A percentile compares a stretch with the other conserved stretches of the same genome.
These are phyloP conservation scores for Liparis tanakae DNA, from an alignment of 2,797 vertebrate genomes.

Conservation along the genomic window DNA sequence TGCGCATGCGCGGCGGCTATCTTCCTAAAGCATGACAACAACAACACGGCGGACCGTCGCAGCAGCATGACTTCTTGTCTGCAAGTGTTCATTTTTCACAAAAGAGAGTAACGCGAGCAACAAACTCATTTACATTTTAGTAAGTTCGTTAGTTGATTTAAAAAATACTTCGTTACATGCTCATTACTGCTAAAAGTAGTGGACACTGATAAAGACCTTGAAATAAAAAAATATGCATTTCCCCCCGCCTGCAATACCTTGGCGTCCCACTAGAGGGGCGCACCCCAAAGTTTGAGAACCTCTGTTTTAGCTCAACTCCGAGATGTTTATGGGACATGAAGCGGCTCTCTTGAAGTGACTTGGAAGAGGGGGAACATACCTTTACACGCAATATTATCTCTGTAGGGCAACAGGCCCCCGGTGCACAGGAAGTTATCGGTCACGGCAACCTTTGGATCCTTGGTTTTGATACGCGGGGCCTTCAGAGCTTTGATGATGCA, in stretches of 20 bases:
- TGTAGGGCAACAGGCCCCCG: not conserved
- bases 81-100: no score
- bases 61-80: not conserved
- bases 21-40: not conserved
- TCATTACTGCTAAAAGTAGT: no score
- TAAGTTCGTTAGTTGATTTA: no score
- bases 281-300: no score
- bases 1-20: not conserved
- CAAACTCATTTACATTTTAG: no score
- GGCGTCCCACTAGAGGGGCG: no score
- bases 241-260: no score
- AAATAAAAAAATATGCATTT: no score
- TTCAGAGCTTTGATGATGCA: constrained; percentile 63
- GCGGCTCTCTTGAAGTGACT: not conserved
- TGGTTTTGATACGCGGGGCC: constrained; percentile 26
- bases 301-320: no score
- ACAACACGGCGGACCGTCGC: not conserved
- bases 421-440: constrained; percentile 78
- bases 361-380: constrained; percentile 47
- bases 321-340: not conserved
- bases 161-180: no score
- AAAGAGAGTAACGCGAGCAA: no score
- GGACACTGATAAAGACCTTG: no score
- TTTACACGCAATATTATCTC: constrained; percentile 67
- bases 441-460: constrained; percentile 41